phyloP scores from a whole-genome alignment of 2,888 invertebrate species.

The Tachystola acroxantha region DNA sequence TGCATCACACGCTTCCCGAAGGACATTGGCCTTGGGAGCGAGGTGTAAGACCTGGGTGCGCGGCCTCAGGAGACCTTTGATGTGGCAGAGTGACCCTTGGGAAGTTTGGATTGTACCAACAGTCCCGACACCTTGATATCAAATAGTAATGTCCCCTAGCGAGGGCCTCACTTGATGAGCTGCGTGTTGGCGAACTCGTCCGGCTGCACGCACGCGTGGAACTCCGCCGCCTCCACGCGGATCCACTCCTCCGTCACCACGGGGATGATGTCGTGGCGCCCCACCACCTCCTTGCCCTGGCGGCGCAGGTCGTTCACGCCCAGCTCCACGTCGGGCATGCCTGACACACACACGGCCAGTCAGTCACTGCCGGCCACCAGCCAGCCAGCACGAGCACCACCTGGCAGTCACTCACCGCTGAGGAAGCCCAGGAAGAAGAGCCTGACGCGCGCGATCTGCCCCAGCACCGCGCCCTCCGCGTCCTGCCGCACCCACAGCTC shows the following conservation, averaged over 20 bases:
- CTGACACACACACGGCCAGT: conserved; percentile 45
- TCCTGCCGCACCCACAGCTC: conserved; percentile 94
- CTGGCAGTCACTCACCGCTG: conserved; percentile 78
- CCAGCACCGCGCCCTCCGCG: conserved; percentile 88
- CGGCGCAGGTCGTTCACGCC: conserved; percentile 98
- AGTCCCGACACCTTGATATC: too few species aligned
- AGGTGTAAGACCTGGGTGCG: too few species aligned
- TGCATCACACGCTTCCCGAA: too few species aligned
- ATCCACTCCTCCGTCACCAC: conserved; percentile 99
- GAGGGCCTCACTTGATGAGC: conserved; percentile 85
- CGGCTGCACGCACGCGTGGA: conserved; percentile 95
- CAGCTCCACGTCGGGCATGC: conserved; percentile 97
- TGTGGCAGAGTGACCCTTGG: too few species aligned
- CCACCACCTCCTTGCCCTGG: conserved; percentile 99
- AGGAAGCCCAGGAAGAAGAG: conserved; percentile 98
- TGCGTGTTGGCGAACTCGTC: conserved; percentile 92
- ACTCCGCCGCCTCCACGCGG: conserved; percentile 94
- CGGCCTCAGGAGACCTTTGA: too few species aligned
- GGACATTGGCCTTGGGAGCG: too few species aligned
- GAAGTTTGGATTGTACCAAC: too few species aligned
- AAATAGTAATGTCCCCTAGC: too few species aligned
- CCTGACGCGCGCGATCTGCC: conserved; percentile 96
- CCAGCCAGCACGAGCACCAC: too few species aligned
- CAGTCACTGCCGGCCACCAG: background rate
- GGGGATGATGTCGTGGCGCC: conserved; percentile 99